Base-by-base conservation (phyloP, 2,888 invertebrate genomes). In the Prenolepis imparis region DNA sequence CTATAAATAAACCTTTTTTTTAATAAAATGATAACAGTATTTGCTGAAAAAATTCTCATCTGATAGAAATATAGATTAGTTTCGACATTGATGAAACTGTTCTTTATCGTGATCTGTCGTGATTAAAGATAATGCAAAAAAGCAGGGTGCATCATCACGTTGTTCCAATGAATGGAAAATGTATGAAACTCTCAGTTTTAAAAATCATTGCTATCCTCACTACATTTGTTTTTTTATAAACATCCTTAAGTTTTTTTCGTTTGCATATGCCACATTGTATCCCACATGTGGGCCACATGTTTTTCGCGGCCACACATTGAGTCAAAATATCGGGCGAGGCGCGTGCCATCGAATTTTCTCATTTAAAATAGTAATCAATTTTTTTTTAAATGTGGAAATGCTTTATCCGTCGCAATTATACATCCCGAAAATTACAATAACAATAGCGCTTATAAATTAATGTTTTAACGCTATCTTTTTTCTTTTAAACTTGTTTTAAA, bases 231-330 rank as follows among this genome's bases (percentile, higher is more conserved):
- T 74, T n/a, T 15, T 24, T 24, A n/a, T n/a, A 63, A 75, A 52
- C 64, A 64, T 52, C 64, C 52, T 75, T 39, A 57, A 75, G 18
- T 36, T 24, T 48, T 36, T 52, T 64, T 24, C 36, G 48, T 52
- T 48, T 9, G 3, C 74, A 48, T 11, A 48, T 12, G 32, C 39
- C 73, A 12, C 61, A 64, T 75, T 64, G 64, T 64, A 64, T 63
- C 21, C 36, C 74, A 74, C 21, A 74, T 74, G 44, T 15, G 3
- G 63, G 44, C 63, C 74, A 75, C 12, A 63, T 75, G 74, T 63
- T 75, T 63, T 36, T 75, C 74, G 63, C 64, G 24, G 18, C 74
- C 64, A 18, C 36, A 63, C 44, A 36, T 63, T 48, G 21, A 18
- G 75, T 24, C 64, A 52, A 64, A 75, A 75, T 64, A 64, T 52